Conservation (phyloP, 2,113 vertebrate species). For the Aepyceros melampus region DNA sequence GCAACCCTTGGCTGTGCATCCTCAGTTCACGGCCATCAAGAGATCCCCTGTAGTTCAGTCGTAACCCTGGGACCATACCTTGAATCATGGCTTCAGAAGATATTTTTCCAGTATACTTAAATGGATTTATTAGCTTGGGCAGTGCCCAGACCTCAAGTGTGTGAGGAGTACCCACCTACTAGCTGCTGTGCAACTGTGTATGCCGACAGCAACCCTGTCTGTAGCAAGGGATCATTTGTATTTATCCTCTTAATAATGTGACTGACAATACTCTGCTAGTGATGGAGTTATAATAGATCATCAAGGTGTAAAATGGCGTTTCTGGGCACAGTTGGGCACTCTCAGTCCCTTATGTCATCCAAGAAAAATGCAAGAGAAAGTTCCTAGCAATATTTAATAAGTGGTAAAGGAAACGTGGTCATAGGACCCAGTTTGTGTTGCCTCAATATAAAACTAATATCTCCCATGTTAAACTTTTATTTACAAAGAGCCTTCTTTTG, state of each 20-base stretch:
- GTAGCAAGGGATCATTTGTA: background rate
- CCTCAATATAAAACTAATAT: background rate
- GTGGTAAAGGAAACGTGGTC: background rate
- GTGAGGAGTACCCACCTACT: background rate
- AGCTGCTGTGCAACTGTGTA: background rate
- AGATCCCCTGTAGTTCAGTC: background rate
- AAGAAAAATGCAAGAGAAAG: background rate
- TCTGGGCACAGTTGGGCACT: background rate
- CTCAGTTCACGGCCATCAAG: background rate
- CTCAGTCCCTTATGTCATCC: background rate
- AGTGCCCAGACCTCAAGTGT: background rate
- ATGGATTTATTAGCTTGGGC: background rate
- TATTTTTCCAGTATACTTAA: background rate
- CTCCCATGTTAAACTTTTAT: background rate
- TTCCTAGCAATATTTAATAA: background rate
- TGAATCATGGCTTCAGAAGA: background rate
- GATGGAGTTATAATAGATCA: background rate
- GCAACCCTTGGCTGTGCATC: background rate
- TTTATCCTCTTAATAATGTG: background rate
- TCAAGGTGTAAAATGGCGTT: background rate
- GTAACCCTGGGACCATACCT: background rate
- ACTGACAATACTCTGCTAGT: background rate
- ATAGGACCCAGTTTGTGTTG: background rate
- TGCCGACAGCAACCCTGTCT: background rate
- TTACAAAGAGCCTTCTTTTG: background rate